phyloP scores from a whole-genome alignment of 2,888 invertebrate genomes.

The Eupithecia dodoneata region DNA sequence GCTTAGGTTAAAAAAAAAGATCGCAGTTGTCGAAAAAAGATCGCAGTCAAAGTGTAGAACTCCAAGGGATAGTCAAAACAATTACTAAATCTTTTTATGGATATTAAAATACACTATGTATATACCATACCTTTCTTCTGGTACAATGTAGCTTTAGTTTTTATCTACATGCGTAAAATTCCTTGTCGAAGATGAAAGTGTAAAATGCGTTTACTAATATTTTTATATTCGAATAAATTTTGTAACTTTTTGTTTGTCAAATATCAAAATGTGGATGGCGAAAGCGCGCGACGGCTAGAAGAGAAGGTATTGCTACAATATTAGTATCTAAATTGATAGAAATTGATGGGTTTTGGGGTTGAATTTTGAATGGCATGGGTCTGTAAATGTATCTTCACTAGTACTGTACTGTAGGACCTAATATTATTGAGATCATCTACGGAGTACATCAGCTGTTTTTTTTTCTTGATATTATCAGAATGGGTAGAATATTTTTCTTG shows the following conservation, averaged over 20 bases:
- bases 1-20: no score
- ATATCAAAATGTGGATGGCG: constrained; percentile 31
- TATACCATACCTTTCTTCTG: no score
- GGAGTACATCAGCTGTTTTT: neutral
- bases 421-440: neutral
- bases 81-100: no score
- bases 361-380: constrained; percentile 28
- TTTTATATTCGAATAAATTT: neutral
- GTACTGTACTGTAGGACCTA: no score
- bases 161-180: neutral
- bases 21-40: no score
- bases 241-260: constrained; percentile 26
- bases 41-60: no score
- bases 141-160: neutral
- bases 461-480: neutral
- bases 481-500: neutral
- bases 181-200: neutral
- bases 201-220: constrained; percentile 15
- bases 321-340: constrained; percentile 30
- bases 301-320: constrained; percentile 30
- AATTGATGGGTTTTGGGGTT: constrained; percentile 28
- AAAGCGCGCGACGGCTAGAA: constrained; percentile 36
- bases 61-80: no score
- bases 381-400: neutral
- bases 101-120: no score